Base-by-base conservation (phyloP, 2,888 invertebrate species). In the Dromius quadrimaculatus region DNA sequence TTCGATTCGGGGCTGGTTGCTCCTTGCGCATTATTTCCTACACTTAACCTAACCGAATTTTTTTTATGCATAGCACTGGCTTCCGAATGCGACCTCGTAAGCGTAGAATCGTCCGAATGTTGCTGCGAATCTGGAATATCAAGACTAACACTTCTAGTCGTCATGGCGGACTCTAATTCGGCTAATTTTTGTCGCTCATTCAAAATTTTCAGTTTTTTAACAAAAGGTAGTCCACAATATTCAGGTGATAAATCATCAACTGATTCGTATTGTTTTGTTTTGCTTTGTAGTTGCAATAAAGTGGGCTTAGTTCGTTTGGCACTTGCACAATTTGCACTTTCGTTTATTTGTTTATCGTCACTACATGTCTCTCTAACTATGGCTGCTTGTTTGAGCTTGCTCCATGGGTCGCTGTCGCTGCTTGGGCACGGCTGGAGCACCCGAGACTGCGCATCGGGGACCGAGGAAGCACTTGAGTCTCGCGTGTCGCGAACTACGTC, bases 231-330 rank as follows among this genome's bases (percentile, higher is more conserved):
- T 9, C 93, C 92, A 61, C 92, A 91, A 77, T 94, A 94, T 80
- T 94, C 94, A 0, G 94, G 94, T 5, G 93, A 94, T 32, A 94
- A 82, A 80, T 94, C 94, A 77, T 93, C 93, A 61, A 94, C 91
- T n/a, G 93, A 93, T 72, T 88, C 87, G 81, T 94, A 94, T 79
- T 89, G 88, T 81, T 92, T 93, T 75, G 82, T 82, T 82, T 6
- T 71, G 2, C 13, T 5, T 83, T 78, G 77, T 6, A 79, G 77
- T 17, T 82, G 70, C 8, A 78, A 74, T 36, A 81, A 72, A 61
- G 74, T 79, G 1, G 80, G 79, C 72, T 79, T 81, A n/a, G 74
- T 45, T 72, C 76, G 79, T 68, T 62, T 59, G 15, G 50, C 64
- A 64, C 64, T 47, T n/a, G 4, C 61, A 47, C 28, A 34, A 15